These are phyloP conservation scores for Oreochromis aureus DNA, from an alignment of 2,113 vertebrate species.

Conservation along the genomic window DNA sequence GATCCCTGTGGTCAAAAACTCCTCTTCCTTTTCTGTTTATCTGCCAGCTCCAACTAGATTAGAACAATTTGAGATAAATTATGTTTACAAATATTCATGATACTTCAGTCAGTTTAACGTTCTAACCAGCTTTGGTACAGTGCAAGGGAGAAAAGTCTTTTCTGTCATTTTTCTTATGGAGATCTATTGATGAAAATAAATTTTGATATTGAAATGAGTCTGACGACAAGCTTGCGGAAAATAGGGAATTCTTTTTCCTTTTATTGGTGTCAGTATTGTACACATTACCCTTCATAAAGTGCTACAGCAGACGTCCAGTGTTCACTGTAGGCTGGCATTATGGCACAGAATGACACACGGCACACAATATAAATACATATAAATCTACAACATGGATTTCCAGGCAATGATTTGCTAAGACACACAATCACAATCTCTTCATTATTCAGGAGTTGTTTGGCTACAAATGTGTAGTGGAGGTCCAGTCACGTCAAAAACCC, in stretches of 20 bases:
- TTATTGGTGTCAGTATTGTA: slow-evolving; percentile 61
- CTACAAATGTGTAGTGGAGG: neutral
- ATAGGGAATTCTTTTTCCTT: slow-evolving; percentile 57
- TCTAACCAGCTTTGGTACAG: neutral
- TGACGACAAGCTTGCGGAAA: slow-evolving; percentile 1
- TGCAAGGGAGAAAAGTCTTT: neutral
- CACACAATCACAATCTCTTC: neutral
- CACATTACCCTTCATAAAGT: slow-evolving; percentile 49
- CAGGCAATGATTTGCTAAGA: slow-evolving; percentile 1
- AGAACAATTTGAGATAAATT: neutral
- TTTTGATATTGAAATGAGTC: neutral
- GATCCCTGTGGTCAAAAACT: neutral
- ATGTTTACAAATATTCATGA: neutral
- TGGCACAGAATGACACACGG: slow-evolving; percentile 48
- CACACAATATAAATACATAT: slow-evolving; percentile 36
- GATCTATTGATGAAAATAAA: neutral
- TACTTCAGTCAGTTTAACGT: neutral
- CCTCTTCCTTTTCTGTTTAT: neutral
- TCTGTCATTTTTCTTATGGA: slow-evolving; percentile 26
- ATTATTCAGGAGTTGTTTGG: neutral
- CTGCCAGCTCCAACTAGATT: neutral
- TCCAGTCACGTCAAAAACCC: neutral
- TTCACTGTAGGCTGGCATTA: slow-evolving; percentile 40
- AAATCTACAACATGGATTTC: neutral
- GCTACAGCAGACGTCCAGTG: slow-evolving; percentile 47